Conservation (phyloP, 2,888 invertebrate genomes). For the Protophormia terraenovae region DNA sequence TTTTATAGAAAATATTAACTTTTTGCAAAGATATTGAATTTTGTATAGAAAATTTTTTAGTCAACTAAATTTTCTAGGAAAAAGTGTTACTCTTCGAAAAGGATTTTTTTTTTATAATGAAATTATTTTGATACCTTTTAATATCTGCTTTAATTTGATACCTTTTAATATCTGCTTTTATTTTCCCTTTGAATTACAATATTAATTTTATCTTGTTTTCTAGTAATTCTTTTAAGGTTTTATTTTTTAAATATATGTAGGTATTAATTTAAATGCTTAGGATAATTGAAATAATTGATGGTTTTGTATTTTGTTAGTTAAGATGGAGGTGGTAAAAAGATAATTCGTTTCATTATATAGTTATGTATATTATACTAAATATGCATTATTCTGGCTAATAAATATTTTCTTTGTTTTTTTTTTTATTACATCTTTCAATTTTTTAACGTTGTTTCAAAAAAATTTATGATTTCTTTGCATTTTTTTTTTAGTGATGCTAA, state of each 20-base stretch:
- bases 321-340: neutral
- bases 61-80: too few relatives aligned
- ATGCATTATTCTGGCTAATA: conserved; percentile 51
- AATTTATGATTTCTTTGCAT: neutral
- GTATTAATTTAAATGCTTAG: conserved; percentile 60
- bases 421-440: neutral
- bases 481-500: too few relatives aligned
- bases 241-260: conserved; percentile 22
- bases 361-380: conserved; percentile 26
- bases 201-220: neutral
- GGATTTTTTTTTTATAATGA: too few relatives aligned
- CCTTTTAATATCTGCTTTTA: neutral
- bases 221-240: neutral
- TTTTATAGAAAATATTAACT: too few relatives aligned
- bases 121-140: neutral
- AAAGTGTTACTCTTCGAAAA: too few relatives aligned
- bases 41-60: neutral
- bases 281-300: conserved; percentile 52
- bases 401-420: neutral
- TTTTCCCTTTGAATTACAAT: neutral
- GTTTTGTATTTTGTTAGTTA: neutral
- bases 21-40: too few relatives aligned
- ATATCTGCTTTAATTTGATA: neutral
- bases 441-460: neutral
- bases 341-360: conserved; percentile 49